Conservation (phyloP, 2,888 invertebrate genomes). For the Leucophenga maculata region DNA sequence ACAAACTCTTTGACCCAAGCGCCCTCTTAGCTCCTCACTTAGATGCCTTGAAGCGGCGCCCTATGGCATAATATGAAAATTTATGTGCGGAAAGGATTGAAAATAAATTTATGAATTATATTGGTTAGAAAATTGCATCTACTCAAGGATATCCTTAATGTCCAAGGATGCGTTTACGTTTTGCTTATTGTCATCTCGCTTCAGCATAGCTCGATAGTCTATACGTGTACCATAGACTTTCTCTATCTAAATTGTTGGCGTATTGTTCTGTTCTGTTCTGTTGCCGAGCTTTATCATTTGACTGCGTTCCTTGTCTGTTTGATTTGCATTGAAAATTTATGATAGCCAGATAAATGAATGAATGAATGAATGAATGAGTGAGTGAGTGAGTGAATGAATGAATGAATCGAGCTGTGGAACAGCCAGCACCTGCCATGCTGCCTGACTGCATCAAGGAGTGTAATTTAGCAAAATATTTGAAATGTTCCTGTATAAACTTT, state of each 20-base stretch:
- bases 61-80: constrained; percentile 63
- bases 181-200: constrained; percentile 6
- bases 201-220: background rate
- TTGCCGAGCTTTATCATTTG: constrained; percentile 37
- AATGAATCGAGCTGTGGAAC: constrained; percentile 39
- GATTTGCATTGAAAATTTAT: constrained; percentile 53
- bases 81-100: constrained; percentile 70
- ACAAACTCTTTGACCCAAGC: constrained; percentile 2
- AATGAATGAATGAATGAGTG: constrained; percentile 12
- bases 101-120: constrained; percentile 71
- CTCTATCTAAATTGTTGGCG: constrained; percentile 37
- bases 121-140: constrained; percentile 70
- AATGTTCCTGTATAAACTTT: constrained; percentile 21
- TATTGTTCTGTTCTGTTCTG: constrained; percentile 20
- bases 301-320: constrained; percentile 57
- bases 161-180: constrained; percentile 55
- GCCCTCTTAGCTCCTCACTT: background rate
- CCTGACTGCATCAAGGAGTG: too few relatives aligned
- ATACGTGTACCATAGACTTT: background rate
- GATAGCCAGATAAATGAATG: background rate
- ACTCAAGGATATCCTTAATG: constrained; percentile 66
- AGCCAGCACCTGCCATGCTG: constrained; percentile 63
- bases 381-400: background rate
- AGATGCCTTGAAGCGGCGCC: constrained; percentile 8
- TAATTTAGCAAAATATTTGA: constrained; percentile 7